These are phyloP conservation scores for Oriolus oriolus DNA, from an alignment of 2,113 vertebrate species.

Conservation along the genomic window DNA sequence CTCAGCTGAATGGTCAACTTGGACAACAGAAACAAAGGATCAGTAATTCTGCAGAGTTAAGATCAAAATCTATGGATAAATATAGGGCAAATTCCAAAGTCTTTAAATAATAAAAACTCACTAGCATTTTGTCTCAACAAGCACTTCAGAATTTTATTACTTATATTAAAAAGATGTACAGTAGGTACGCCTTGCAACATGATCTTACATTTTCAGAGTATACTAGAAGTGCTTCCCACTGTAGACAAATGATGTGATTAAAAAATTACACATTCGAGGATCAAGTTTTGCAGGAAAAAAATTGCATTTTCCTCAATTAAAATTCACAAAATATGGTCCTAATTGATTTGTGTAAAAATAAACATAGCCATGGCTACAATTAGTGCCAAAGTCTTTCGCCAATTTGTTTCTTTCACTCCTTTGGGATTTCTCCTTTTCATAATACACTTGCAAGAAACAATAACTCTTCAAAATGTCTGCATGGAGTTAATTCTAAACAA, in stretches of 20 bases:
- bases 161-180: not conserved
- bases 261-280: not conserved
- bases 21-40: not conserved
- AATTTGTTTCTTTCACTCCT: slow-evolving; percentile 41
- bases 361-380: slow-evolving; percentile 5
- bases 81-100: not conserved
- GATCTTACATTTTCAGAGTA: not conserved
- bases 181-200: not conserved
- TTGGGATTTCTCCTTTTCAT: slow-evolving; percentile 37
- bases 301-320: not conserved
- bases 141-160: not conserved
- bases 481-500: slow-evolving; percentile 46
- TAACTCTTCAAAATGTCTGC: slow-evolving; percentile 48
- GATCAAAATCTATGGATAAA: not conserved
- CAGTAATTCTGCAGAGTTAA: not conserved
- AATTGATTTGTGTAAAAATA: slow-evolving; percentile 48
- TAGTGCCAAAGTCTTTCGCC: not conserved
- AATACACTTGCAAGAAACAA: slow-evolving; percentile 14
- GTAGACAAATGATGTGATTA: not conserved
- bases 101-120: not conserved
- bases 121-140: not conserved
- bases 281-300: not conserved
- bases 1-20: not conserved
- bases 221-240: not conserved
- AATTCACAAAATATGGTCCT: not conserved